These are phyloP conservation scores for Melanotaenia trifasciata DNA, from an alignment of 2,797 vertebrate species.

Conservation along the genomic window DNA sequence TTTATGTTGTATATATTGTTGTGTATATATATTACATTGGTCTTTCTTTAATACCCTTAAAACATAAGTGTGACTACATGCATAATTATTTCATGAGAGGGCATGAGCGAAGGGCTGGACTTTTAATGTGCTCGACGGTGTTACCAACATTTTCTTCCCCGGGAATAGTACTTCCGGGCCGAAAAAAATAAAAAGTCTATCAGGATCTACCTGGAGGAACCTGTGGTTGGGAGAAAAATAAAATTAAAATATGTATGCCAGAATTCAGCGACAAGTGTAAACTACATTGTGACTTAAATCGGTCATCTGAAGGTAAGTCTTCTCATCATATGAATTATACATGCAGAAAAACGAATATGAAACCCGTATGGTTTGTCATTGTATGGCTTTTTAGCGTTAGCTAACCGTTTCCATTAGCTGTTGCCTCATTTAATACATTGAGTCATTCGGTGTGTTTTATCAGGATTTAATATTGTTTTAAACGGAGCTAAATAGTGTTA, in stretches of 20 bases:
- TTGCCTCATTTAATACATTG: neutral
- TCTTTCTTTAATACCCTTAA: neutral
- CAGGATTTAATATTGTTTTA: neutral
- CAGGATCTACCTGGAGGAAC: neutral
- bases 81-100: neutral
- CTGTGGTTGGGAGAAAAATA: neutral
- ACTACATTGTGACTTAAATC: fast-evolving
- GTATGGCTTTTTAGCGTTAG: neutral
- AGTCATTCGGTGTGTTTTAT: neutral
- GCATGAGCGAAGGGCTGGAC: neutral
- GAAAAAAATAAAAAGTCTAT: neutral
- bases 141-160: neutral
- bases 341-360: neutral
- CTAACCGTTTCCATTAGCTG: too few relatives aligned
- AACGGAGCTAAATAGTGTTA: neutral
- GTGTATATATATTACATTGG: neutral
- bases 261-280: neutral
- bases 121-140: neutral
- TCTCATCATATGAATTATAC: fast-evolving
- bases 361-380: too few relatives aligned
- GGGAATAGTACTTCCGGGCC: neutral
- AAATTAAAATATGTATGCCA: neutral
- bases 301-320: conserved; percentile 7
- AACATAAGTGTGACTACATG: neutral
- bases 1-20: neutral